Evolutionary conservation across 2,888 invertebrate species (phyloP).

Genomic region (Amphipyra tragopoginis): DNA sequence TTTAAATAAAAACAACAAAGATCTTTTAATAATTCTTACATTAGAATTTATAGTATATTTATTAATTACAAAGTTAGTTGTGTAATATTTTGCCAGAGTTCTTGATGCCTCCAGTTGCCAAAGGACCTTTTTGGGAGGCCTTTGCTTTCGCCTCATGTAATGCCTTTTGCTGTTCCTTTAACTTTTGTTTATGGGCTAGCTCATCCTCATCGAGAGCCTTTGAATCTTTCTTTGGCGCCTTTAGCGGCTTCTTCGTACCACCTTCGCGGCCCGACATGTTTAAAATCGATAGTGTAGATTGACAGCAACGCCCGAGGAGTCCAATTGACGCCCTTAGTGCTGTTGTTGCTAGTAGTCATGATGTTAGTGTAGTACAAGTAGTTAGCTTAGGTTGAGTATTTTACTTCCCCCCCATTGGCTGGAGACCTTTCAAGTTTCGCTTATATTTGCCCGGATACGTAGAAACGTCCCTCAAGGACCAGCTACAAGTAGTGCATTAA

Average conservation of each 20-base stretch:
- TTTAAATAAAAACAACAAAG: slow-evolving; percentile 61
- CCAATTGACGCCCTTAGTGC: no score
- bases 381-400: no score
- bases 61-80: slow-evolving; percentile 62
- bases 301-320: no score
- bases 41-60: slow-evolving; percentile 76
- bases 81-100: slow-evolving; percentile 98
- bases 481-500: no score
- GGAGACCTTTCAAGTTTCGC: no score
- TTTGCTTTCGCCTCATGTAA: slow-evolving; percentile 96
- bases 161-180: slow-evolving; percentile 97
- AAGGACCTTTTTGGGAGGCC: slow-evolving; percentile 96
- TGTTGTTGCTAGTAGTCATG: no score
- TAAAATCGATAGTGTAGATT: no score
- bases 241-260: slow-evolving; percentile 98
- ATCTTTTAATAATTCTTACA: slow-evolving; percentile 73
- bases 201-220: slow-evolving; percentile 95
- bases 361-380: no score
- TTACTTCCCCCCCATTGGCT: no score
- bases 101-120: slow-evolving; percentile 96
- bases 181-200: slow-evolving; percentile 95
- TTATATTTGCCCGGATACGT: no score
- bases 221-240: slow-evolving; percentile 96
- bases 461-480: no score
- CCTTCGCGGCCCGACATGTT: slow-evolving; percentile 97